phyloP scores from a whole-genome alignment of 2,113 vertebrate genomes.

The Butorides virescens region DNA sequence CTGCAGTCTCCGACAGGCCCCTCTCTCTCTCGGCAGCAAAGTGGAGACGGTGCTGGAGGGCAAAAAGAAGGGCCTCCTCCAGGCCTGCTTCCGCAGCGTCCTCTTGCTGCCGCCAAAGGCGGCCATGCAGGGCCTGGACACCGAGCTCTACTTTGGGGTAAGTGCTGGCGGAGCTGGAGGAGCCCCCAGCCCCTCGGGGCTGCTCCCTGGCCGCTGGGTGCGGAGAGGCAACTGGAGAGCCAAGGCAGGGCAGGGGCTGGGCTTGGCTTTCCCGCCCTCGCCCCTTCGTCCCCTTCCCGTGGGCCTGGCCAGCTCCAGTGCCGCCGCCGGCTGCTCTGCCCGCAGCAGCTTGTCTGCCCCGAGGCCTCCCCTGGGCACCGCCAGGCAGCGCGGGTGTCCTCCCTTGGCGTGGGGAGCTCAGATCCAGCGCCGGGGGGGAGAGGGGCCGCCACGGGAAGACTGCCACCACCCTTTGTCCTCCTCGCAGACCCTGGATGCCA shows the following conservation, averaged over 20 bases:
- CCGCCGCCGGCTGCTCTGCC: not conserved
- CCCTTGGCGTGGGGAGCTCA: not conserved
- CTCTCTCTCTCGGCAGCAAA: too few species aligned
- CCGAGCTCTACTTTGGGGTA: not conserved
- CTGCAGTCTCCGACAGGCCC: too few species aligned
- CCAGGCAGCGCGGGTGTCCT: not conserved
- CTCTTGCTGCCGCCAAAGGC: not conserved
- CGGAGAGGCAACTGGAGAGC: not conserved
- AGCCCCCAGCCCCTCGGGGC: not conserved
- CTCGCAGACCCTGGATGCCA: too few species aligned
- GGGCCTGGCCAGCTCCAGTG: not conserved
- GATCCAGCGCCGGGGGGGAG: not conserved
- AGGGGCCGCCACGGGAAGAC: not conserved
- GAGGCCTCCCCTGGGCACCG: not conserved
- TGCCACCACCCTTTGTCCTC: too few species aligned
- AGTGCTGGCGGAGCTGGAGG: not conserved
- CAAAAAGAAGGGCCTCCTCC: not conserved
- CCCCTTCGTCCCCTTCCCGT: not conserved
- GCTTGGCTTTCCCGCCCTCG: not conserved
- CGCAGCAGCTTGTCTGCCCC: not conserved
- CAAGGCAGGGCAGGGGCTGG: not conserved
- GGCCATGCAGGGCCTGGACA: not conserved
- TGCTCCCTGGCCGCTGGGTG: not conserved
- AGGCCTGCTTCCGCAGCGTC: not conserved
- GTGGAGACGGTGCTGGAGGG: not conserved